Evolutionary conservation across 2,113 vertebrate genomes (phyloP), one percentile per base, ranked within the genome.

Genomic region (Oncorhynchus clarkii): DNA sequence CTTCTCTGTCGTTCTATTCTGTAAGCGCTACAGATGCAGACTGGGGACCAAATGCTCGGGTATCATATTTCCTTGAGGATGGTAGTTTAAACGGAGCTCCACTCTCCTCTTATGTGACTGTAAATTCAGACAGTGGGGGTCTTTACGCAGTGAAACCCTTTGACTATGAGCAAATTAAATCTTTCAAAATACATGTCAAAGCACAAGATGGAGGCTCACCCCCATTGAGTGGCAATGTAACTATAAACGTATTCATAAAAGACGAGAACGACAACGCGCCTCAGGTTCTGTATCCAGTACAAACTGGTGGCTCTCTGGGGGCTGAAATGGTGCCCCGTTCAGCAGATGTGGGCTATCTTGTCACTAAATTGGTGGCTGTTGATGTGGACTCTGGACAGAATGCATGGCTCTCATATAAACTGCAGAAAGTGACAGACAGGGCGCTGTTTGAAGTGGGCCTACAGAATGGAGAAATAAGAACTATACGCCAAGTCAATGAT

Each of bases 331-430:
- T 80, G 66, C 59, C 79, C 24, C 80, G 76, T 59, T 81, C 76
- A 60, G 80, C 80, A 54, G 76, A 81, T 51, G 68, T 78, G 34
- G 80, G 80, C 26, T 81, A 81, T 51, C 76, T 81, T 9, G 80
- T 81, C 26, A 78, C 80, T 48, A 78, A 81, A 74, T 72, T 81
- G 72, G 80, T 81, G 24, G 80, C 80, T 71, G 80, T 81, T 45
- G 80, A 81, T 78, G 68, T 81, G 80, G 80, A 81, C 80, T 78
- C 80, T 31, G 76, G 80, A 64, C 80, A 81, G 80, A 81, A 80
- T 70, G 71, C 79, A 14, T 80, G 79, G 79, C 74, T 80, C 65
- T 80, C 79, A 57, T 80, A 80, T 72, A 78, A 78, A 75, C 75
- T 81, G 24, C 80, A 78, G 31, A 81, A 81, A 68, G 62, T 62